Evolutionary conservation across 92 coral and sea anemone genomes (phyloP).

Genomic region (Anthopleura xanthogrammica): DNA sequence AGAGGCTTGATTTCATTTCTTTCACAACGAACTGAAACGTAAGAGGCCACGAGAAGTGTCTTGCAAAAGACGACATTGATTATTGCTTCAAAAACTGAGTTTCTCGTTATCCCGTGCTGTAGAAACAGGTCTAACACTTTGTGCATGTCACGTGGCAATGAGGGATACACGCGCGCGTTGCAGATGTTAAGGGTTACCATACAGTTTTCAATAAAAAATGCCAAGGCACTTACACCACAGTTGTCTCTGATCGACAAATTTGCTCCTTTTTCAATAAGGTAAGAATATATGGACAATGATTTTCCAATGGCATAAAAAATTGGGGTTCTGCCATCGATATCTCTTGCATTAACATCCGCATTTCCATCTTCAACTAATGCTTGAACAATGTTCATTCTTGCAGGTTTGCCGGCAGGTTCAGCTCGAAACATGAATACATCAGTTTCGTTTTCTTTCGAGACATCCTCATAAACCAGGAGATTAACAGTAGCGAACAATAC

Average conservation of each 20-base stretch:
- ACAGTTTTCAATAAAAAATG: neutral
- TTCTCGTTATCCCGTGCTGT: neutral
- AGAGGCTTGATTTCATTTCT: neutral
- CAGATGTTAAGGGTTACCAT: no score
- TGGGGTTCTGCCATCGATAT: neutral
- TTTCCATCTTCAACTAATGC: neutral
- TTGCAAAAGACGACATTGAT: neutral
- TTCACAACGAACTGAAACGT: neutral
- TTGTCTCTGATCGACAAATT: neutral
- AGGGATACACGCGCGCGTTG: neutral
- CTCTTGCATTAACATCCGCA: conserved; percentile 2
- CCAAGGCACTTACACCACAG: neutral
- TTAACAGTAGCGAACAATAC: conserved; percentile 6
- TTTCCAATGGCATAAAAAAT: neutral
- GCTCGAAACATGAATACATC: neutral
- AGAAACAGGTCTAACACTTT: neutral
- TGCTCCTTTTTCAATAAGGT: neutral
- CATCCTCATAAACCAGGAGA: neutral
- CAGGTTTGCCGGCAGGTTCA: no score
- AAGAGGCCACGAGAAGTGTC: neutral
- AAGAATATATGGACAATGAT: neutral
- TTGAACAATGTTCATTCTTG: neutral
- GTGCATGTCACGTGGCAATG: neutral
- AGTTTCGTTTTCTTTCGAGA: neutral
- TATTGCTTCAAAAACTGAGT: neutral